These are phyloP conservation scores for Panopea generosa DNA, from an alignment of 2,888 invertebrate genomes.

Conservation along the genomic window DNA sequence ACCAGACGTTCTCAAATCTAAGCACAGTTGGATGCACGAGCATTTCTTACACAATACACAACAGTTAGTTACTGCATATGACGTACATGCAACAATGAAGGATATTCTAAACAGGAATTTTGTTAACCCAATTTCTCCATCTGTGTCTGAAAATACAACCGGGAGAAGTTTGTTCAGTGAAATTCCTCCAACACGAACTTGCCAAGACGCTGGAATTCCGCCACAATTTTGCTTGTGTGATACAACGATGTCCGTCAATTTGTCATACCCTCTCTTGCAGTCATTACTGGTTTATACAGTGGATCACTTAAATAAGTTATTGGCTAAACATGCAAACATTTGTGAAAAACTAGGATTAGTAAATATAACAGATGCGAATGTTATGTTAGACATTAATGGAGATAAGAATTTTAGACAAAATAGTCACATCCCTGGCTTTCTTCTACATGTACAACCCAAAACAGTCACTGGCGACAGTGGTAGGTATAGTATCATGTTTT, in stretches of 20 bases:
- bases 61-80: conserved; percentile 92
- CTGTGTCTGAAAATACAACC: neutral
- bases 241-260: neutral
- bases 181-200: neutral
- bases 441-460: neutral
- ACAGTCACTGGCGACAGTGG: conserved; percentile 38
- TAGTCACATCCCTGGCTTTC: too few species aligned
- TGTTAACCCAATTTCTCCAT: neutral
- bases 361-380: neutral
- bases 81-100: too few species aligned
- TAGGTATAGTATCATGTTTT: conserved; percentile 88
- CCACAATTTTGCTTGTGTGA: neutral
- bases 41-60: conserved; percentile 89
- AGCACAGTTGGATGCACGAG: too few species aligned
- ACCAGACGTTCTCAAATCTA: conserved; percentile 90
- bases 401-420: too few species aligned
- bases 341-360: neutral
- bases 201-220: neutral
- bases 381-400: neutral
- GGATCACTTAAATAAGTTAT: neutral
- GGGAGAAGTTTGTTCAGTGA: neutral
- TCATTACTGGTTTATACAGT: neutral
- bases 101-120: too few species aligned
- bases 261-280: neutral
- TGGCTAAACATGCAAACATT: neutral